Evolutionary conservation across 1,140 invertebrate genomes (phyloP).

Genomic region (Psix sp.): DNA sequence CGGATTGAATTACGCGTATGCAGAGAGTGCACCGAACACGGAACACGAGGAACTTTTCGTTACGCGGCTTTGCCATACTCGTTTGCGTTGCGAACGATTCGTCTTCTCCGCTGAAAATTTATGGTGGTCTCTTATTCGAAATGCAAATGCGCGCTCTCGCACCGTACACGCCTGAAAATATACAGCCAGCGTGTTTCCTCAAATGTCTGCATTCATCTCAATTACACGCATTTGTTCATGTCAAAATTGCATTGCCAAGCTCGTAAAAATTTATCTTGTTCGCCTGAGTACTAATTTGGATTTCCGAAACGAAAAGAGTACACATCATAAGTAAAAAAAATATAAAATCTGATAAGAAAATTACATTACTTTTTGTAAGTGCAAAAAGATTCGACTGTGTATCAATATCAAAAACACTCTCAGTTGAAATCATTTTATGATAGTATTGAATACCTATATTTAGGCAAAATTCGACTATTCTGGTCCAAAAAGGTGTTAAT

Average conservation of each 20-base stretch:
- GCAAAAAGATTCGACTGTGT: no score
- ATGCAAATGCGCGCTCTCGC: conserved; percentile 41
- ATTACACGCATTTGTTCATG: conserved; percentile 28
- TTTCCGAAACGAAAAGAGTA: no score
- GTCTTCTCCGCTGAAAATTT: conserved; percentile 43
- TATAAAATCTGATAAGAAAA: no score
- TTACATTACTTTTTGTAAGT: no score
- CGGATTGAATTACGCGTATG: conserved; percentile 44
- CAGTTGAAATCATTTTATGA: no score
- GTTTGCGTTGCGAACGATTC: conserved; percentile 47
- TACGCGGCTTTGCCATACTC: conserved; percentile 44
- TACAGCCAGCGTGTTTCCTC: conserved; percentile 28
- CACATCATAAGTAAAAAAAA: no score
- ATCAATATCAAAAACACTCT: no score
- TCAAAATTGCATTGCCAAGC: conserved; percentile 19
- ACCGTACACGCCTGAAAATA: conserved; percentile 29
- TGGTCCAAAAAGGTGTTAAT: conserved; percentile 8
- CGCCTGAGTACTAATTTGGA: neutral
- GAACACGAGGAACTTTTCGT: conserved; percentile 52
- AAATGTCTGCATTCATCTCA: conserved; percentile 32
- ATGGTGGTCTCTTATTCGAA: conserved; percentile 44
- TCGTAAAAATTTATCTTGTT: neutral
- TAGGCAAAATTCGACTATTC: conserved; percentile 18
- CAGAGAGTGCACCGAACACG: conserved; percentile 36
- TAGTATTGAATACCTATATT: no score